phyloP scores from a whole-genome alignment of 2,113 vertebrate genomes.

The Brachyhypopomus gauderio region DNA sequence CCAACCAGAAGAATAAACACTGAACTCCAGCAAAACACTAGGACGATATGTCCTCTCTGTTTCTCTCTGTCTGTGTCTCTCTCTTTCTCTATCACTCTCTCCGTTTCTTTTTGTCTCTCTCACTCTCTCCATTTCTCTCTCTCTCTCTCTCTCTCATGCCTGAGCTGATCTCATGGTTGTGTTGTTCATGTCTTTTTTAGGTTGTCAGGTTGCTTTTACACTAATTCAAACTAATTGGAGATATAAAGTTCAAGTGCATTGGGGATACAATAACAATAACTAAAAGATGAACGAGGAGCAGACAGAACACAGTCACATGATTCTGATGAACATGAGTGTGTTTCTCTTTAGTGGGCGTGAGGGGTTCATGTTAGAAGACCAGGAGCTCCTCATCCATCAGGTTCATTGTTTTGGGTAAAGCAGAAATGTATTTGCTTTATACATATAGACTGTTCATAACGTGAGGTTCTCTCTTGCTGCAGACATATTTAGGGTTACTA shows the following conservation, averaged over 20 bases:
- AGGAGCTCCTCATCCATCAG: slow-evolving; percentile 67
- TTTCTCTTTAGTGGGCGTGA: slow-evolving; percentile 34
- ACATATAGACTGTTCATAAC: slow-evolving; percentile 30
- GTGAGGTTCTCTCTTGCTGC: neutral
- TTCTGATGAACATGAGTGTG: slow-evolving; percentile 60
- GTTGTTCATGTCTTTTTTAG: neutral
- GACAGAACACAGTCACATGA: slow-evolving; percentile 59
- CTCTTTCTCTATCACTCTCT: too few relatives aligned
- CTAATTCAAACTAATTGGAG: slow-evolving; percentile 70
- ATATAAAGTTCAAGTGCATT: slow-evolving; percentile 64
- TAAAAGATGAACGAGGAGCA: slow-evolving; percentile 13
- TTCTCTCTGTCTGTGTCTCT: too few relatives aligned
- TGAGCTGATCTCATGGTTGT: neutral
- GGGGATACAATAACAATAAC: neutral
- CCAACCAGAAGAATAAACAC: too few relatives aligned
- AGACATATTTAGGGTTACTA: neutral
- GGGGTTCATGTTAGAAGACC: slow-evolving; percentile 48
- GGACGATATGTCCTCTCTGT: too few relatives aligned
- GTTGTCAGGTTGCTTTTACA: slow-evolving; percentile 12
- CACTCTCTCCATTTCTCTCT: neutral
- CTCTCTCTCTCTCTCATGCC: neutral
- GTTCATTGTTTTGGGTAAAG: slow-evolving; percentile 61
- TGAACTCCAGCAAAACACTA: too few relatives aligned
- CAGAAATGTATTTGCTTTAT: slow-evolving; percentile 39
- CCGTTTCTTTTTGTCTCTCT: too few relatives aligned